Evolutionary conservation across 2,888 invertebrate genomes (phyloP), one percentile per base, ranked within the genome.

Genomic region (Perdita meconis): DNA sequence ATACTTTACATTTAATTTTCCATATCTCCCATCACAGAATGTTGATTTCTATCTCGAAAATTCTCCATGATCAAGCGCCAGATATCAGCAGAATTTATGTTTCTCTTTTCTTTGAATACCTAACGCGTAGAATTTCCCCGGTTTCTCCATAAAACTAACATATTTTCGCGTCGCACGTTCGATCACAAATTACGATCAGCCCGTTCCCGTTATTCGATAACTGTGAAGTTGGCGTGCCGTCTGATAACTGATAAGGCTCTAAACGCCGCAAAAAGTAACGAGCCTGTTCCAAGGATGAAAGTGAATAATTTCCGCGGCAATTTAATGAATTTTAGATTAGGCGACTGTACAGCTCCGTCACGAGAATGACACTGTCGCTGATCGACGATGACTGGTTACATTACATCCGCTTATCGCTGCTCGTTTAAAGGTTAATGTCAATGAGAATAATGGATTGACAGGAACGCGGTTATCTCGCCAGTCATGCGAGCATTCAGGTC

Each of bases 361-460:
- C 51, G 34, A 30, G 16, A 47, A 53, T 6, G 64, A 65, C 72
- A 53, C 44, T 38, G 40, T 16, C 19, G 53, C 55, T 47, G 72
- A 75, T 75, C 72, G 75, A 71, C 47, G 53, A 55, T 22, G 59
- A 59, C 57, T 36, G 57, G 47, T 67, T 50, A 59, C 67, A 38
- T 47, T 57, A 36, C 13, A 1, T 24, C 16, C 26, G 13, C 16
- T 75, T 75, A 69, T 75, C 78, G 51, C 19, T 10, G 19, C 8
- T 4, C 42, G 53, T 63, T 66, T 55, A 70, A 75, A 64, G 57
- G 61, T 78, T 72, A 70, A 76, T 66, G 61, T 24, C 76, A 51
- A 56, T 13, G 36, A 13, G 57, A 47, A 65, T 59, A 64, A 47
- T 60, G 42, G 57, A 71, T 59, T 8, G 19, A 24, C 10, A 26